phyloP scores from a whole-genome alignment of 1,140 invertebrate species.

The Pogonus chalceus region DNA sequence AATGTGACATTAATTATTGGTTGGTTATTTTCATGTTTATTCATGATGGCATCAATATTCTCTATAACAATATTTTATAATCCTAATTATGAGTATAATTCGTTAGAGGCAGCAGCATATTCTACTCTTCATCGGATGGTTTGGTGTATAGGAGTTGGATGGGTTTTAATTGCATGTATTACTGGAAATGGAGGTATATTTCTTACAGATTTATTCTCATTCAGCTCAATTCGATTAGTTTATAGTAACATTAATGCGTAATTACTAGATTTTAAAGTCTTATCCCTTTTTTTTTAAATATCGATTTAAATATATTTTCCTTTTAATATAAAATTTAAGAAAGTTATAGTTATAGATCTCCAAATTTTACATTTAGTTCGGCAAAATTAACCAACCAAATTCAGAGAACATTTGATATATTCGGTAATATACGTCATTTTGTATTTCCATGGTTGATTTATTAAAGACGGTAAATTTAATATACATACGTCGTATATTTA shows the following conservation, averaged over 20 bases:
- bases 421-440: too few relatives aligned
- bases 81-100: conserved; percentile 43
- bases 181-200: conserved; percentile 56
- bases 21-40: conserved; percentile 45
- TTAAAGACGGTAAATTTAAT: too few relatives aligned
- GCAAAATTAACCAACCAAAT: too few relatives aligned
- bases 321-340: too few relatives aligned
- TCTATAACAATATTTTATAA: conserved; percentile 51
- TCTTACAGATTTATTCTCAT: conserved; percentile 9
- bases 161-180: conserved; percentile 60
- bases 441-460: too few relatives aligned
- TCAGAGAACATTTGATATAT: too few relatives aligned
- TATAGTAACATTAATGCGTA: neutral
- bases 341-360: too few relatives aligned
- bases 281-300: neutral
- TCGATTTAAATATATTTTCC: neutral
- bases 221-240: neutral
- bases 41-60: conserved; percentile 45
- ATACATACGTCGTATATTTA: too few relatives aligned
- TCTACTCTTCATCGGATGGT: conserved; percentile 51
- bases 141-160: conserved; percentile 55
- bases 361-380: too few relatives aligned
- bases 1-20: conserved; percentile 27
- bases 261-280: conserved; percentile 13
- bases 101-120: conserved; percentile 51